Evolutionary conservation across 2,113 vertebrate genomes (phyloP).

Genomic region (Clupea harengus): DNA sequence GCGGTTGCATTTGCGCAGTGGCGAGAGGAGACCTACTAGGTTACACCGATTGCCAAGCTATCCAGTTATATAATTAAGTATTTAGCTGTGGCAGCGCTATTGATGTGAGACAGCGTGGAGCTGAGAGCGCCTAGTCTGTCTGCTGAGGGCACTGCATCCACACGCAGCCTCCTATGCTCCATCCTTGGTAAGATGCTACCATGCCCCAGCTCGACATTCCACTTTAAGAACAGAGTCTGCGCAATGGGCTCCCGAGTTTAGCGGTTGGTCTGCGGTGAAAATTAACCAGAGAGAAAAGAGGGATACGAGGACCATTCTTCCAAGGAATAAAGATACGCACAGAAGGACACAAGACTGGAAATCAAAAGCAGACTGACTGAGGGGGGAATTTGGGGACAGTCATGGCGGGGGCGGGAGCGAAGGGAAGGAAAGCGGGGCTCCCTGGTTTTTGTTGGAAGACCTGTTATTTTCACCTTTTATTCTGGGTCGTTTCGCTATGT

Average conservation of each 20-base stretch:
- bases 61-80: conserved; percentile 31
- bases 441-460: conserved; percentile 70
- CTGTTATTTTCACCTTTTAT: conserved; percentile 70
- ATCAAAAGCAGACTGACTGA: conserved; percentile 44
- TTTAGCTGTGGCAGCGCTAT: conserved; percentile 21
- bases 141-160: conserved; percentile 42
- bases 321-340: conserved; percentile 53
- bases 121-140: conserved; percentile 21
- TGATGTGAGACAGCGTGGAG: conserved; percentile 14
- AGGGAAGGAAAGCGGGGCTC: conserved; percentile 63
- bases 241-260: conserved; percentile 54
- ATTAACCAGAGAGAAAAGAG: conserved; percentile 50
- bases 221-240: conserved; percentile 53
- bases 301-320: conserved; percentile 39
- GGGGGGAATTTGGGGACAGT: conserved; percentile 59
- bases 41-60: conserved; percentile 19
- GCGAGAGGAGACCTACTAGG: background rate
- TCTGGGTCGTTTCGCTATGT: conserved; percentile 73
- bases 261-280: conserved; percentile 36
- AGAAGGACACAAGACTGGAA: conserved; percentile 56
- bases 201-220: conserved; percentile 47
- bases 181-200: conserved; percentile 8
- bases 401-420: conserved; percentile 67
- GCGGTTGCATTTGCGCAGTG: conserved; percentile 22
- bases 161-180: conserved; percentile 17